Evolutionary conservation across 2,888 invertebrate species (phyloP).

Genomic region (Tetrapedia diversipes): DNA sequence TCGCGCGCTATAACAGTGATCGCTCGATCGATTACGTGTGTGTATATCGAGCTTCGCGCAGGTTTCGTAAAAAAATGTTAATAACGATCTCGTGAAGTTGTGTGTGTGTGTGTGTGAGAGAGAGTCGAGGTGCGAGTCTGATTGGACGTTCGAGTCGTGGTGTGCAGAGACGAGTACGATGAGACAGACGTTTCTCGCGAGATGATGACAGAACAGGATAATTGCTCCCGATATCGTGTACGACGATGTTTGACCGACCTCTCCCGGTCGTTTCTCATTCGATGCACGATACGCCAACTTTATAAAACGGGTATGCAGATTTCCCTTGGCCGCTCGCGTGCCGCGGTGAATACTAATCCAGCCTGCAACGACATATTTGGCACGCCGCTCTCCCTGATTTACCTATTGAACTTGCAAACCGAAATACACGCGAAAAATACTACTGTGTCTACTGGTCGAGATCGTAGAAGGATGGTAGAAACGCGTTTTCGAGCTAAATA

Average conservation of each 20-base stretch:
- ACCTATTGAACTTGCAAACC: conserved; percentile 50
- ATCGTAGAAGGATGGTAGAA: neutral
- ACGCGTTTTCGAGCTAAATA: conserved; percentile 7
- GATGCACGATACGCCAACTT: conserved; percentile 50
- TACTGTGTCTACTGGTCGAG: neutral
- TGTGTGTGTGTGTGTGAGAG: too few species aligned
- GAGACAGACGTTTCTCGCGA: too few species aligned
- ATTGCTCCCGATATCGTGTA: conserved; percentile 32
- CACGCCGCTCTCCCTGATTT: conserved; percentile 54
- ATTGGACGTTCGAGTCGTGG: conserved; percentile 20
- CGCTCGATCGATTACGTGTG: conserved; percentile 13
- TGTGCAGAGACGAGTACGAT: neutral
- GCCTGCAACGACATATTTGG: conserved; percentile 43
- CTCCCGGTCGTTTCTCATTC: conserved; percentile 35
- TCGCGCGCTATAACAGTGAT: conserved; percentile 7
- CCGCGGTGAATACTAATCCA: conserved; percentile 59
- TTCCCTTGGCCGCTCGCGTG: conserved; percentile 31
- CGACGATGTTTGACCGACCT: conserved; percentile 37
- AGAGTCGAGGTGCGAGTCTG: neutral
- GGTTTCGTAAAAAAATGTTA: conserved; percentile 35
- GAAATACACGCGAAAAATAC: conserved; percentile 38
- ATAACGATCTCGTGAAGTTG: neutral
- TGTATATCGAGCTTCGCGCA: neutral
- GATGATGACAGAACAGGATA: conserved; percentile 19
- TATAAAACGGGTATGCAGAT: conserved; percentile 63